Base-by-base conservation (phyloP, 2,888 invertebrate genomes). In the Zygaena filipendulae region DNA sequence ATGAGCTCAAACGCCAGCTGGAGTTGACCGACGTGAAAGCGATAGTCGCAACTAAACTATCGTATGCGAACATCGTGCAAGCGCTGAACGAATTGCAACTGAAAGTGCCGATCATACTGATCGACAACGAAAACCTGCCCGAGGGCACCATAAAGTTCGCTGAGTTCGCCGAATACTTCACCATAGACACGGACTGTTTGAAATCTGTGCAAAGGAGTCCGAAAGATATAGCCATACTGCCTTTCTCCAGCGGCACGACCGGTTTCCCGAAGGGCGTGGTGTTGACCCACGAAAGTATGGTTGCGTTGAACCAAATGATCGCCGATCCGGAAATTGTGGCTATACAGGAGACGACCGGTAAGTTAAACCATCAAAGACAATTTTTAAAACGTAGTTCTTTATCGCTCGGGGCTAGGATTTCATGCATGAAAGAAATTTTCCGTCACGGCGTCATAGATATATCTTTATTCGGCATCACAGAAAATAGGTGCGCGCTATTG, bases 221-320 rank as follows among this genome's bases (percentile, higher is more conserved):
- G 0, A 74, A 87, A 5, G 90, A 91, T 42, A 49, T 87, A 3
- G 84, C 84, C 0, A 64, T 90, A 10, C 50, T 94, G 39, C 92
- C 92, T 0, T 94, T 90, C 60, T 93, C 93, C 0, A 92, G 92
- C 51, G 92, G 92, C 0, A 95, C 95, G 0, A 94, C 93, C 0
- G 95, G 95, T 0, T 58, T 88, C 18, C 87, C 91, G 0, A 91
- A 91, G 67, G 90, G 87, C 1, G 90, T 91, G 0, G 79, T 82
- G 29, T 51, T 90, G 4, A 82, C 85, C 0, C 88, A 91, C 53
- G 63, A 49, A 23, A 84, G 84, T 51, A 47, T 85, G 1, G 66
- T 84, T 0, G 56, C 83, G 1, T 72, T 84, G 49, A 60, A 71
- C 27, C 55, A 64, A 19, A 67, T 69, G 52, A 67, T 77, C 11